Evolutionary conservation across 2,888 invertebrate genomes (phyloP).

Genomic region (Protodeltote pygarga): DNA sequence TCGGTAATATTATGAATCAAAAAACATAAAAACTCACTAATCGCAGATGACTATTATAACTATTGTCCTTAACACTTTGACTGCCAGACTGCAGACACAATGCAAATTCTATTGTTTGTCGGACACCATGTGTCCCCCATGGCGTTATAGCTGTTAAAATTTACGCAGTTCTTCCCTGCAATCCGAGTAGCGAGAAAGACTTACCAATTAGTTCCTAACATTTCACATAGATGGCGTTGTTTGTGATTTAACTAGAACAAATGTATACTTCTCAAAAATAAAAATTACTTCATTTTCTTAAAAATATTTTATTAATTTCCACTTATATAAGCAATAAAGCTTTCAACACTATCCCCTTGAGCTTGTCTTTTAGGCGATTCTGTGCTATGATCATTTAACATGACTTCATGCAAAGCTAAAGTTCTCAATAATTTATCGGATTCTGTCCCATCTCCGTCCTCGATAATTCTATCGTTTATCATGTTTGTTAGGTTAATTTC

Average conservation of each 20-base stretch:
- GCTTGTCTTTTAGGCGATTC: constrained; percentile 16
- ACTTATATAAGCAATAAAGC: constrained; percentile 49
- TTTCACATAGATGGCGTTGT: constrained; percentile 33
- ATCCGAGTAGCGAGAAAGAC: no score
- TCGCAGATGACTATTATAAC: no score
- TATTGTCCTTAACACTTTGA: no score
- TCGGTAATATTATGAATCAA: no score
- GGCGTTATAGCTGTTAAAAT: no score
- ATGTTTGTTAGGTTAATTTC: constrained; percentile 75
- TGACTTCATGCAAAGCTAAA: constrained; percentile 71
- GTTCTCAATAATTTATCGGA: constrained; percentile 68
- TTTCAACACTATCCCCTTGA: constrained; percentile 47
- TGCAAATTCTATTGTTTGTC: no score
- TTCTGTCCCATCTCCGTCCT: constrained; percentile 64
- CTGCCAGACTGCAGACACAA: no score
- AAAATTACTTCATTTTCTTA: constrained; percentile 6
- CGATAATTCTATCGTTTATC: constrained; percentile 74
- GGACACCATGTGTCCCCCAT: no score
- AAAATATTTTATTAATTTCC: constrained; percentile 27
- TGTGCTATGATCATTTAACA: constrained; percentile 50
- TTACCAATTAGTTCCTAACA: background rate
- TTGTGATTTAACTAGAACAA: no score
- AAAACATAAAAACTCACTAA: no score
- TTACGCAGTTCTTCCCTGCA: no score
- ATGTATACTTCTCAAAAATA: constrained; percentile 7